phyloP scores from a whole-genome alignment of 2,888 invertebrate genomes.

The Nasonovia ribisnigri region DNA sequence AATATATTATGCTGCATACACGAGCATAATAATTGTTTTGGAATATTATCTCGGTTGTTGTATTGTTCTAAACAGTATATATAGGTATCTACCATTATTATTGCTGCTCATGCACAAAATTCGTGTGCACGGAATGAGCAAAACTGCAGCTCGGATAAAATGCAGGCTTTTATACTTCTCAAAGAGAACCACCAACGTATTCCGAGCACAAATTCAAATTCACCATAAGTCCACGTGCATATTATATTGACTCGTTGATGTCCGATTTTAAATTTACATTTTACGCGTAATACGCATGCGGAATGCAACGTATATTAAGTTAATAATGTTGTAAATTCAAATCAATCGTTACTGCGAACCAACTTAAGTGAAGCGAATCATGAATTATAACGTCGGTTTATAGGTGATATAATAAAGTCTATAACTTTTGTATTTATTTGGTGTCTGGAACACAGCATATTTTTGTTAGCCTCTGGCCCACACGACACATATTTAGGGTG shows the following conservation, averaged over 20 bases:
- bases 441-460: background rate
- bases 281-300: background rate
- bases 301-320: background rate
- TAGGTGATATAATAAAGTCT: too few relatives aligned
- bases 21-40: constrained; percentile 8
- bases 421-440: too few relatives aligned
- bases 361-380: background rate
- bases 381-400: background rate
- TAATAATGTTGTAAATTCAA: background rate
- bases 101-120: too few relatives aligned
- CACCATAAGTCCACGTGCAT: background rate
- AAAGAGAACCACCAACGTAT: background rate
- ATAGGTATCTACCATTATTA: background rate
- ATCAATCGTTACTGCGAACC: too few relatives aligned
- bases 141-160: background rate
- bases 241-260: background rate
- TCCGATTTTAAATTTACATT: background rate
- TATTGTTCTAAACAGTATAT: background rate
- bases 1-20: background rate
- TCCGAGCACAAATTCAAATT: background rate
- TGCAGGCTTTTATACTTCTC: background rate
- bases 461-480: background rate
- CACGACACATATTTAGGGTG: background rate
- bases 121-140: background rate
- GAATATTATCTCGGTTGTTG: background rate